Base-by-base conservation (phyloP, 2,113 vertebrate genomes). In the Cariama cristata region DNA sequence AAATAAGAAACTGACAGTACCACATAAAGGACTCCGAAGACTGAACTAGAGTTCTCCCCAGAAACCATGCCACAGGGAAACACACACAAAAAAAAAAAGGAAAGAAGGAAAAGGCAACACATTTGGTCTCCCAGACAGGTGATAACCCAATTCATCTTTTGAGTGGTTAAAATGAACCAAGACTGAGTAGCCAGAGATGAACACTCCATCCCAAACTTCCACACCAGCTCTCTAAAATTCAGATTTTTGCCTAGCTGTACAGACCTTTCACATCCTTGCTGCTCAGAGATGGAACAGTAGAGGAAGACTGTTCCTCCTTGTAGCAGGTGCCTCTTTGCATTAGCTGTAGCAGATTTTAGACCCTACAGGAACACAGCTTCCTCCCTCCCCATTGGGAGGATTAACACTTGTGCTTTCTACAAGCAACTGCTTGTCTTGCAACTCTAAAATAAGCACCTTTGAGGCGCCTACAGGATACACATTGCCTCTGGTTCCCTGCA, bases 361-460 rank as follows among this genome's bases (percentile, higher is more conserved):
- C 52, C 79, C 86, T 77, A n/a, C 42, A 95, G 89, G 95, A 97
- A 95, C 60, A 58, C 32, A 76, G 52, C 76, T 88, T 85, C 47
- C 58, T 91, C 55, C 58, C 50, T 96, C 74, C 71, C 74, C 88
- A 83, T 1, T 45, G 91, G 97, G 91, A 97, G 83, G 72, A 93
- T 95, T 95, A 95, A 96, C 58, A 93, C 64, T 93, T 58, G 22
- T 75, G 85, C 86, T 96, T 88, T 96, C 91, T 97, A 96, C 94
- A 88, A 97, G 79, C 79, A 97, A 97, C 91, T 86, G 85, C 80
- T 93, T 91, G 94, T 95, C 93, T 97, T 88, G 53, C 88, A 96
- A 71, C 72, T 95, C 84, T 95, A 90, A 93, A 95, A 87, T 79
- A 87, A 89, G 84, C 82, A 97, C 73, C 95, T 97, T 59, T 56